Base-by-base conservation (phyloP, 2,888 invertebrate species). In the Meiosimyza platycephala region DNA sequence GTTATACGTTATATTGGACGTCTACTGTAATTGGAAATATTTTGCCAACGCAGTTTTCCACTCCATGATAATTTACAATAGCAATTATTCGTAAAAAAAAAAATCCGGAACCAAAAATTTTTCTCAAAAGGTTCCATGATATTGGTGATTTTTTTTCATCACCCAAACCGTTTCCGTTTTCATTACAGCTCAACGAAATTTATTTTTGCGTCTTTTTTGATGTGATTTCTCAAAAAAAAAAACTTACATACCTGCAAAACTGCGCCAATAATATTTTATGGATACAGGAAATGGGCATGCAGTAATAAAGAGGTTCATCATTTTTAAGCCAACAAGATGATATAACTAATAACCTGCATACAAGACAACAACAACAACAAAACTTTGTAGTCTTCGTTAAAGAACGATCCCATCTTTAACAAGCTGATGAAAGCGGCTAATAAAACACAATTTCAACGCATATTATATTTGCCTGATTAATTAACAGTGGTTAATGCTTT, bases 281-380 rank as follows among this genome's bases (percentile, higher is more conserved):
- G 76, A 77, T 79, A 79, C 77, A 80, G 82, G 83, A 82, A 80
- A 82, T 81, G 80, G 9, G 79, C 78, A 78, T 78, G 78, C 77
- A 82, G 78, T 79, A 80, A 80, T 79, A 80, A 80, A 79, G 78
- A 76, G 78, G 6, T 40, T 40, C 40, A 40, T 79, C 78, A 79
- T 40, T 40, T 78, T 78, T 82, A 73, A 33, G 72, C 62, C 12
- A 68, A 54, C 22, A 57, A 28, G 60, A 55, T 63, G 70, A 70
- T 47, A 71, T 68, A 72, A 72, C 78, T 83, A 82, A 83, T 82
- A 82, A 82, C 82, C 79, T 75, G 82, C 83, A 80, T 83, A 82
- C 82, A 80, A 79, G 68, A 18, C 22, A 51, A 40, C 13, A 40
- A 11, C 18, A 15, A 22, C 22, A n/a, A 15, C 15, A 15, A 40